Percentiles rank a stretch among this genome's conserved stretches.
These are phyloP conservation scores for Cheilinus undulatus DNA, from an alignment of 2,113 vertebrate genomes.

Conservation along the genomic window DNA sequence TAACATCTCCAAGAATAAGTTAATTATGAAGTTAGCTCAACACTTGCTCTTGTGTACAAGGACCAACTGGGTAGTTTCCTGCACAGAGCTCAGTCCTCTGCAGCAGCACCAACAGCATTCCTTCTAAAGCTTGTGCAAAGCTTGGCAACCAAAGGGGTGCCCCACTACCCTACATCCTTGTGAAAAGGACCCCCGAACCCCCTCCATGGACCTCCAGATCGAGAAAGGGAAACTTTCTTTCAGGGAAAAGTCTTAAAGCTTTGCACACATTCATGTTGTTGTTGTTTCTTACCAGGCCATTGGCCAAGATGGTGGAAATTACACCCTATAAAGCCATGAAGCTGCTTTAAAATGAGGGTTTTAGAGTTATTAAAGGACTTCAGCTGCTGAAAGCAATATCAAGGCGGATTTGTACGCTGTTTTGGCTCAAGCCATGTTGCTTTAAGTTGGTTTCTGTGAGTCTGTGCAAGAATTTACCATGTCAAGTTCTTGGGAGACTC, in stretches of 20 bases:
- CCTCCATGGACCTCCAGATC: conserved; percentile 15
- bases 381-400: neutral
- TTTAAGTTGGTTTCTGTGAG: neutral
- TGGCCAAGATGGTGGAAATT: conserved; percentile 35
- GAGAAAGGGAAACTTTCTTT: conserved; percentile 23
- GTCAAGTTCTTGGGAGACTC: conserved; percentile 93
- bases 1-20: conserved; percentile 36
- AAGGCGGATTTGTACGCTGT: neutral
- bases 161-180: conserved; percentile 78
- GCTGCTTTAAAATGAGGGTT: neutral
- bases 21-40: conserved; percentile 22
- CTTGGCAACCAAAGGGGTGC: conserved; percentile 80
- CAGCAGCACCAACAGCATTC: conserved; percentile 74
- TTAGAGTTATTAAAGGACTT: conserved; percentile 16
- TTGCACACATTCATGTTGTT: conserved; percentile 18
- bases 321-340: conserved; percentile 19
- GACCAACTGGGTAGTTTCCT: neutral
- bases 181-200: conserved; percentile 44
- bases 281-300: conserved; percentile 17
- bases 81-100: conserved; percentile 28
- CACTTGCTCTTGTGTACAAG: conserved; percentile 7
- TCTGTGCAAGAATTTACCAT: conserved; percentile 81
- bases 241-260: conserved; percentile 32
- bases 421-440: neutral
- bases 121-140: conserved; percentile 56